phyloP scores from a whole-genome alignment of 2,888 invertebrate genomes.

The Apamea anceps region DNA sequence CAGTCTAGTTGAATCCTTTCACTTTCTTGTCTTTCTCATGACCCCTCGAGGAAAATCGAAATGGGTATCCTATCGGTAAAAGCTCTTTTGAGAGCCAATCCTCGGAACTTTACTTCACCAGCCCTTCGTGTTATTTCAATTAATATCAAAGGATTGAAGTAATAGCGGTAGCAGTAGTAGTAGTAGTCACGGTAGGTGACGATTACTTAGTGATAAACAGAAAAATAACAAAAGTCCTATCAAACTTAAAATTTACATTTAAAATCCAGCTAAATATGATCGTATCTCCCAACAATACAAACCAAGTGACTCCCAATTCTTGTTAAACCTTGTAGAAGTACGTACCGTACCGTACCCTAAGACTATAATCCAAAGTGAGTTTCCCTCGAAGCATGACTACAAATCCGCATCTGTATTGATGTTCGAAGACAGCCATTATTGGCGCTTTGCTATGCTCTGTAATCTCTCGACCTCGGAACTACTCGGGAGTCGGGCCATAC shows the following conservation, averaged over 20 bases:
- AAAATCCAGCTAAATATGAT: conserved; percentile 14
- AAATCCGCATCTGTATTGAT: conserved; percentile 63
- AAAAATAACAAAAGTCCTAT: background rate
- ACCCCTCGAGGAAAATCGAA: background rate
- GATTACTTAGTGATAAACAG: background rate
- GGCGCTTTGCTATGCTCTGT: conserved; percentile 61
- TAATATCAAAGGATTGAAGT: background rate
- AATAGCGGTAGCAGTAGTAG: background rate
- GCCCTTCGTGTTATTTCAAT: background rate
- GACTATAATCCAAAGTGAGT: conserved; percentile 59
- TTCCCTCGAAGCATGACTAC: conserved; percentile 49
- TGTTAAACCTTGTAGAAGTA: conserved; percentile 42
- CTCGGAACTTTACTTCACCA: background rate
- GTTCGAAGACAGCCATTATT: conserved; percentile 67
- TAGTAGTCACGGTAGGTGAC: too few species aligned
- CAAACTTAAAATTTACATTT: conserved; percentile 7
- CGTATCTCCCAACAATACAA: conserved; percentile 28
- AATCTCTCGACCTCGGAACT: conserved; percentile 65
- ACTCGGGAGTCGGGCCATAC: conserved; percentile 39
- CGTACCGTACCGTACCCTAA: conserved; percentile 50
- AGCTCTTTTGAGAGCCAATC: background rate
- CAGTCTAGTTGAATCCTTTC: background rate
- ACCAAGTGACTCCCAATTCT: conserved; percentile 20
- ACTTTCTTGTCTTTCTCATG: background rate
- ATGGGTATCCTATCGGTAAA: background rate